Evolutionary conservation across 2,888 invertebrate species (phyloP), one percentile per base, ranked within the genome.

Genomic region (Kuschelorhynchus macadamiae): DNA sequence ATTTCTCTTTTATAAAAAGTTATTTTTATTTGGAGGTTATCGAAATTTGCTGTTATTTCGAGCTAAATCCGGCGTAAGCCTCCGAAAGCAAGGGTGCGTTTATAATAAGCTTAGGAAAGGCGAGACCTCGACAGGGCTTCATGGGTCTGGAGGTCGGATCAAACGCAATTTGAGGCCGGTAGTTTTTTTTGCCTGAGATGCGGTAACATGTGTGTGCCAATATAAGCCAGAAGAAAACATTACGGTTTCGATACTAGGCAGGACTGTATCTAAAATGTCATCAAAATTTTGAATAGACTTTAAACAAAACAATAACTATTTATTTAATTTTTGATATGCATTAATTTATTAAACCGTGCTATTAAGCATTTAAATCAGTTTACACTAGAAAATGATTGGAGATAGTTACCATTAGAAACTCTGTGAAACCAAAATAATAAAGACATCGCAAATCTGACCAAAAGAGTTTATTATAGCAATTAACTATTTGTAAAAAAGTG

Each of bases 91-190:
- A 56, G 56, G 56, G 53, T 42, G 20, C 25, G 25, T 18, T 56
- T 49, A 57, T 64, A 64, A 64, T 64, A 64, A 64, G 56, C 64
- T 57, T 50, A 39, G 63, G 55, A 41, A 64, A 64, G 47, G 49
- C 25, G 56, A 57, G 46, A 53, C 33, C 55, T 16, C 39, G 32
- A 57, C 21, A 30, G 33, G 50, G 36, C 20, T 59, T 59, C 59
- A 21, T 17, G 8, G 46, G 46, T n/a, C 47, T 42, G 59, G 30
- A 30, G 33, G 42, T 53, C 17, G 57, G 56, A 57, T 57, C 57
- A 64, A 64, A 57, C 56, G 55, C 57, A 64, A 64, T 56, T 64
- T 64, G 56, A 30, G 16, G 46, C 41, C 39, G 42, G 42, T 64
- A 56, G 56, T 49, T 56, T 64, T 56, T 42, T 47, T 25, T 46